These are phyloP conservation scores for Apostichopus leukothele DNA, from an alignment of 53 echinoderm and acorn worm genomes.

Conservation along the genomic window DNA sequence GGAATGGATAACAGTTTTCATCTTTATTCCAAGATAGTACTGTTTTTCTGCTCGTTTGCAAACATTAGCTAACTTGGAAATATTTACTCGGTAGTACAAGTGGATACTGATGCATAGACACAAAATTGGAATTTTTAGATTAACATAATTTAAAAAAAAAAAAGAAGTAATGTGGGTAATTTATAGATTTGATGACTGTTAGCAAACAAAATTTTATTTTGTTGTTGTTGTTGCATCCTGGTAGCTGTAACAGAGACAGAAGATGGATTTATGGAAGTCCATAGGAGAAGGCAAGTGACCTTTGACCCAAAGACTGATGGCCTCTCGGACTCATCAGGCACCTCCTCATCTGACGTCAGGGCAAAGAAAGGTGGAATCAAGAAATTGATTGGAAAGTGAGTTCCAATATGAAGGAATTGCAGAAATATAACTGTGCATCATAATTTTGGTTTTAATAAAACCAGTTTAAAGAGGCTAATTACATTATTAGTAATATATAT, in stretches of 20 bases:
- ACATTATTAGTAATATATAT: too few relatives aligned
- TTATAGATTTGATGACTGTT: not conserved
- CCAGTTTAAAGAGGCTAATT: too few relatives aligned
- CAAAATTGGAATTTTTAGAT: too few relatives aligned
- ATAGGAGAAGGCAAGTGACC: conserved; percentile 76
- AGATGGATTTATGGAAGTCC: conserved; percentile 71
- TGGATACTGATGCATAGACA: too few relatives aligned
- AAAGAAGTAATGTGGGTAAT: not conserved
- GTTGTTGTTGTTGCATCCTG: not conserved
- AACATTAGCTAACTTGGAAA: too few relatives aligned
- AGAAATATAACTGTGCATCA: too few relatives aligned
- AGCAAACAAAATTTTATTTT: not conserved
- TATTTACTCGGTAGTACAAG: too few relatives aligned
- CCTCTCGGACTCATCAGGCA: conserved; percentile 63
- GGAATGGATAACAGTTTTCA: too few relatives aligned
- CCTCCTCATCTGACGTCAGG: conserved; percentile 73
- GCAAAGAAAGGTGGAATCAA: conserved; percentile 93
- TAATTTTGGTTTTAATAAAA: too few relatives aligned
- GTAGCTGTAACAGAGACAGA: conserved; percentile 90
- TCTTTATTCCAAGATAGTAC: too few relatives aligned
- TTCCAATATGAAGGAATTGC: not conserved
- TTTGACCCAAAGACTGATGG: conserved; percentile 71
- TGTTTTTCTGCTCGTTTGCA: too few relatives aligned
- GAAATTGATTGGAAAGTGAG: conserved; percentile 95
- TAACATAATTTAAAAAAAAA: too few relatives aligned